phyloP scores from a whole-genome alignment of 2,797 vertebrate genomes.

The Sarcophilus harrisii region DNA sequence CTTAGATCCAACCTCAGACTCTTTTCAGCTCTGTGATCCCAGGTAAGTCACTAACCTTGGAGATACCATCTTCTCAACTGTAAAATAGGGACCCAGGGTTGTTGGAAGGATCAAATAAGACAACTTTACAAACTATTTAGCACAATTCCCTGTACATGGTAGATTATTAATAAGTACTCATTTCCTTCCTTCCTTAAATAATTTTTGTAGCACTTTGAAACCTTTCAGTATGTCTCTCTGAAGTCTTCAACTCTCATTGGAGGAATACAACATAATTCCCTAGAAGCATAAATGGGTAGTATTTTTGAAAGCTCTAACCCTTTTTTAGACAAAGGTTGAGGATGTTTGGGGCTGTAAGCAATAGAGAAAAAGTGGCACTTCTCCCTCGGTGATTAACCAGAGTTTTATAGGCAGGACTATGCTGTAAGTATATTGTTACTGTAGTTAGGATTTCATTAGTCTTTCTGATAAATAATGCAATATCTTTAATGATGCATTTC shows the following conservation, averaged over 20 bases:
- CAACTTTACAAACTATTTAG: neutral
- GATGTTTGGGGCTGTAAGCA: neutral
- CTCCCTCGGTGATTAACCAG: constrained; percentile 55
- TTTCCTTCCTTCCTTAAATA: neutral
- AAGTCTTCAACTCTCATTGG: neutral
- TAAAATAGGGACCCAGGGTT: neutral
- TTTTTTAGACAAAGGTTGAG: constrained; percentile 44
- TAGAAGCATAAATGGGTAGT: neutral
- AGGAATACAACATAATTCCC: neutral
- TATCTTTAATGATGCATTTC: constrained; percentile 78
- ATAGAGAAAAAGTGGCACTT: constrained; percentile 10
- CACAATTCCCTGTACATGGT: neutral
- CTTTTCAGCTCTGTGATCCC: neutral
- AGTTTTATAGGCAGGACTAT: constrained; percentile 58
- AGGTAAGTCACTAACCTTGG: neutral
- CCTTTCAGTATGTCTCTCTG: neutral
- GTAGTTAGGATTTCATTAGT: constrained; percentile 81
- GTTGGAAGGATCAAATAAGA: neutral
- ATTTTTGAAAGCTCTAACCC: constrained; percentile 8
- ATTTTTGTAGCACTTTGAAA: constrained; percentile 15
- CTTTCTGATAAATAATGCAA: constrained; percentile 84
- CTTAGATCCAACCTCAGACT: neutral
- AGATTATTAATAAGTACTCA: neutral
- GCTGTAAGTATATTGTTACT: constrained; percentile 57
- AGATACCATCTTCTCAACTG: neutral